phyloP scores from a whole-genome alignment of 2,888 invertebrate genomes.

The Coecobrya sp. region DNA sequence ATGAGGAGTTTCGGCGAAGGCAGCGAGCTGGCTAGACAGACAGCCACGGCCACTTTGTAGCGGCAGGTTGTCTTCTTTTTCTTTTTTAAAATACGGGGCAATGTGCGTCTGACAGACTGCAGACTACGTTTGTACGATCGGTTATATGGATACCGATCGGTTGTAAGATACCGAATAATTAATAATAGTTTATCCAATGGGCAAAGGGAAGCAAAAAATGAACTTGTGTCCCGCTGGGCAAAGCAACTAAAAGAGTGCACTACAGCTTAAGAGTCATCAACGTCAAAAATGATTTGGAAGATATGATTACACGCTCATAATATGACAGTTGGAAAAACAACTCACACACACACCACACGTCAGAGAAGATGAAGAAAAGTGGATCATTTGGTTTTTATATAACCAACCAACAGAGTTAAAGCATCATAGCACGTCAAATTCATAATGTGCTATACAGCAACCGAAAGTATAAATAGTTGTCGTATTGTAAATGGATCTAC shows the following conservation, averaged over 20 bases:
- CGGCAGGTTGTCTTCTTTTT: too few species aligned
- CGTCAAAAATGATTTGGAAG: slow-evolving; percentile 70
- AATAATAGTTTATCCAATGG: slow-evolving; percentile 5
- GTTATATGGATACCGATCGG: too few species aligned
- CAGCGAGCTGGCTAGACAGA: too few species aligned
- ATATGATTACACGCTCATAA: slow-evolving; percentile 71
- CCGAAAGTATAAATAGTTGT: background rate
- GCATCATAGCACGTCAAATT: background rate
- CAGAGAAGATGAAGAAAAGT: background rate
- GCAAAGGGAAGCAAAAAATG: slow-evolving; percentile 34
- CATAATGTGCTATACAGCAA: too few species aligned
- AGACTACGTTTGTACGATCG: too few species aligned
- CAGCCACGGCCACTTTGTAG: too few species aligned
- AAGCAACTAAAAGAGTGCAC: slow-evolving; percentile 32
- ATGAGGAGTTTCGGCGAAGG: too few species aligned
- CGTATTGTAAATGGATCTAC: background rate
- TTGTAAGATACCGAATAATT: background rate
- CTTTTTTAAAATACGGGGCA: too few species aligned
- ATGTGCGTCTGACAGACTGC: too few species aligned
- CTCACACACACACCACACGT: background rate
- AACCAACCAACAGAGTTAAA: background rate
- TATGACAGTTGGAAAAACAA: slow-evolving; percentile 63
- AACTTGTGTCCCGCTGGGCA: slow-evolving; percentile 61
- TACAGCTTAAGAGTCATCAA: slow-evolving; percentile 71
- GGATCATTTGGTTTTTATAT: background rate